Evolutionary conservation across 2,113 vertebrate species (phyloP).

Genomic region (Sakesphorus luctuosus): DNA sequence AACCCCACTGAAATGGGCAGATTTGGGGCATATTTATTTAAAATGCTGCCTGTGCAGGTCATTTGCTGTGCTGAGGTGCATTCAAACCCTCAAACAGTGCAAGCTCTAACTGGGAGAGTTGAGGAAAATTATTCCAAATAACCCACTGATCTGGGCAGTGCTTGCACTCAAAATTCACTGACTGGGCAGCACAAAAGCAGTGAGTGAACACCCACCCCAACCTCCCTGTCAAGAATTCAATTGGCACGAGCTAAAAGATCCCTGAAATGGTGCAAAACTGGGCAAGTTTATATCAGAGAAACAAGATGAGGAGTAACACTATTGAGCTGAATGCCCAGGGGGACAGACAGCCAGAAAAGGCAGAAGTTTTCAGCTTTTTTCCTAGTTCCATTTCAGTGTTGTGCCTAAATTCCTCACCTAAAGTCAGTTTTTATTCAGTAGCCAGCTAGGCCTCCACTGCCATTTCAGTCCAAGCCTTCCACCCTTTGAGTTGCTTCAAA

Average conservation of each 20-base stretch:
- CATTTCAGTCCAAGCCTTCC: neutral
- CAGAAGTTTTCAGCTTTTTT: neutral
- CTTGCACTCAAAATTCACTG: neutral
- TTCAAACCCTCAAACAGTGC: neutral
- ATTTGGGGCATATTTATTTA: neutral
- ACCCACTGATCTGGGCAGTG: too few species aligned
- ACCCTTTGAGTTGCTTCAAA: neutral
- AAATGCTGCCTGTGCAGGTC: accelerated
- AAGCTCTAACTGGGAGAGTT: accelerated
- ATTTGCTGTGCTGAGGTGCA: accelerated
- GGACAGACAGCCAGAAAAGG: neutral
- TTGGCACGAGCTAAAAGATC: neutral
- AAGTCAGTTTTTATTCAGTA: neutral
- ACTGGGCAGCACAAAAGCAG: neutral
- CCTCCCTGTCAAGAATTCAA: neutral
- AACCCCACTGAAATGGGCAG: accelerated
- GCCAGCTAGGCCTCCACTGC: neutral
- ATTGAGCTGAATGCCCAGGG: neutral
- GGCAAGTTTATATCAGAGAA: neutral
- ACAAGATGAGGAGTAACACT: neutral
- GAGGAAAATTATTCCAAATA: neutral
- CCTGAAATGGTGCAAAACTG: neutral
- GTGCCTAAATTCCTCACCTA: neutral
- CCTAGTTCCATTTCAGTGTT: neutral
- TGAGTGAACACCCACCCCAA: neutral